Evolutionary conservation across 2,797 vertebrate species (phyloP), one percentile per base, ranked within the genome.

Genomic region (Rhinella marina): DNA sequence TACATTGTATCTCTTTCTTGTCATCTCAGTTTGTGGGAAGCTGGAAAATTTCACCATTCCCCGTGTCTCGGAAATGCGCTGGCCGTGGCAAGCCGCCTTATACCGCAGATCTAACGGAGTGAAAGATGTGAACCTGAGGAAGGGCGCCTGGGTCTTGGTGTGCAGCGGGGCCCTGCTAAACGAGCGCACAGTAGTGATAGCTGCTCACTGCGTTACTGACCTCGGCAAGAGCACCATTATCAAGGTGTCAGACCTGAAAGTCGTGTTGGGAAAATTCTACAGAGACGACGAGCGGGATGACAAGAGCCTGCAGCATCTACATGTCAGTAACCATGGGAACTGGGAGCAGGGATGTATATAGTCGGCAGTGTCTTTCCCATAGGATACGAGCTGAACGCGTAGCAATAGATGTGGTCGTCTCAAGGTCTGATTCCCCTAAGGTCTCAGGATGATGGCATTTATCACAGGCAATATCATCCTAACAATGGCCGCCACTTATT

Each of bases 21-120:
- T 82, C 91, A 92, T 90, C 59, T 27, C 90, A 99, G 98, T 99
- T 90, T 99, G 98, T 93, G 98, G 98, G 90, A 99, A 98, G 94
- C 93, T 96, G 82, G 95, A 95, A 56, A 96, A 96, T 91, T 92
- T 95, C 92, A 95, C 97, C 87, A 89, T 95, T 23, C 93, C 95
- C 88, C 97, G 95, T 93, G 92, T 94, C 1, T 92, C 91, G 23
- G 95, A 96, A 81, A 92, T 91, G 27, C 95, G 96, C 90, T 99
- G 98, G 98, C 97, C 98, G 0, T 99, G 98, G 98, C 97, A 99
- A 86, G 97, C 96, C 0, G 98, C 98, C 91, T 94, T 99, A 91
- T 99, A 99, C 90, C 95, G 97, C 50, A 94, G 92, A 0, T 93
- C 91, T 91, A 94, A 90, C 0, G 92, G 94, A 21, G 88, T 91